Percentiles rank a stretch among this genome's conserved stretches.
phyloP scores from a whole-genome alignment of 37 sponge, comb jelly and placozoan species.

The Oopsacas minuta region DNA sequence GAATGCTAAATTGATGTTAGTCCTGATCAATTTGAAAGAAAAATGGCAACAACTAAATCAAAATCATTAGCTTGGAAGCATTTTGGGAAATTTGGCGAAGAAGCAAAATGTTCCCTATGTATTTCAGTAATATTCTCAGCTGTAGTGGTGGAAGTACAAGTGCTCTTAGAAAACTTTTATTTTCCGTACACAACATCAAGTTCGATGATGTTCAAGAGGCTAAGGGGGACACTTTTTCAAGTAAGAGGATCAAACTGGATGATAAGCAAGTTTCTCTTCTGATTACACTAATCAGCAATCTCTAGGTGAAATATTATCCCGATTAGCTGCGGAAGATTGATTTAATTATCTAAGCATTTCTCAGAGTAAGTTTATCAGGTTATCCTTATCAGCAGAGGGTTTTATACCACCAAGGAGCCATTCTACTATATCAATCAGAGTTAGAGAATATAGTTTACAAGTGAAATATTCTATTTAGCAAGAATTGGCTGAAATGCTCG shows the following conservation, averaged over 20 bases:
- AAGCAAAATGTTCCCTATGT: too few relatives aligned
- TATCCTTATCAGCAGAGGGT: too few relatives aligned
- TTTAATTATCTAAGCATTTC: neutral
- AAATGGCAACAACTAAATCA: neutral
- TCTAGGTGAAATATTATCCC: neutral
- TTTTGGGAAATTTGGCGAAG: neutral
- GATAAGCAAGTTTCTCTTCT: too few relatives aligned
- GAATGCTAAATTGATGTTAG: too few relatives aligned
- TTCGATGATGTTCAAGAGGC: neutral
- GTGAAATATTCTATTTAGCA: neutral
- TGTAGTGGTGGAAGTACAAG: neutral
- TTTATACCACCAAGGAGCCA: too few relatives aligned
- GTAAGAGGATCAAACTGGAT: too few relatives aligned
- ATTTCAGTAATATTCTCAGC: neutral
- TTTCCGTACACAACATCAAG: neutral
- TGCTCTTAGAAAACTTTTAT: neutral
- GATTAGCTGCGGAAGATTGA: neutral
- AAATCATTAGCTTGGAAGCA: too few relatives aligned
- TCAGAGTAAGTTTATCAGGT: too few relatives aligned
- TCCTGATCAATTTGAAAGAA: too few relatives aligned
- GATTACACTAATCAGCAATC: neutral
- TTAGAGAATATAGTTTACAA: neutral
- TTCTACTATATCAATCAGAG: neutral
- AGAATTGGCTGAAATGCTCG: neutral
- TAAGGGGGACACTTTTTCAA: neutral